These are phyloP conservation scores for Rhynchotus rufescens DNA, from an alignment of 2,797 vertebrate species.

Conservation along the genomic window DNA sequence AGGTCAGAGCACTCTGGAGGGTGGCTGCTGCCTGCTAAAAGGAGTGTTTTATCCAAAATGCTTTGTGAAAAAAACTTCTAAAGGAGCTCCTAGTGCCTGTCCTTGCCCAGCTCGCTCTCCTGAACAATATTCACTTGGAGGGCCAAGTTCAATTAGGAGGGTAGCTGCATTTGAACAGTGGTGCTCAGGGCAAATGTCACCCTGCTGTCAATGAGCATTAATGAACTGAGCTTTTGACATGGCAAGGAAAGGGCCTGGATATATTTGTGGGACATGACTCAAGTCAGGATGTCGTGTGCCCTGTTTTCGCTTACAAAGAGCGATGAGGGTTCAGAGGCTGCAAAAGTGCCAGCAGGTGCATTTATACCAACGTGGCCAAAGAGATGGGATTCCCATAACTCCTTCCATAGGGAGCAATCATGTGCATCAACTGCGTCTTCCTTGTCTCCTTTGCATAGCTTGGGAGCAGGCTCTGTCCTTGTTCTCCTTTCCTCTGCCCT, in stretches of 20 bases:
- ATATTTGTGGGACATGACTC: neutral
- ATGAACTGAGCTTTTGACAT: neutral
- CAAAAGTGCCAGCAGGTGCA: neutral
- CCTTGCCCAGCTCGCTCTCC: neutral
- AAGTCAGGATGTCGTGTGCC: neutral
- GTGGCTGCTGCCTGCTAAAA: neutral
- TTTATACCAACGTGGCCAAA: neutral
- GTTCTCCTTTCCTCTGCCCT: neutral
- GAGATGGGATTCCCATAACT: neutral
- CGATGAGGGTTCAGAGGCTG: neutral
- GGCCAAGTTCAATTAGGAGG: neutral
- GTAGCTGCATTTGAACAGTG: neutral
- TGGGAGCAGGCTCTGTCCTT: neutral
- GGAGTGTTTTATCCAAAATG: neutral
- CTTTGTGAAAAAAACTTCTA: neutral
- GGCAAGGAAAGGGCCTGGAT: neutral
- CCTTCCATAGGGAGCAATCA: neutral
- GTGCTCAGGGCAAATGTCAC: neutral
- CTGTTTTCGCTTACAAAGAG: neutral
- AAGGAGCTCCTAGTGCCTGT: neutral
- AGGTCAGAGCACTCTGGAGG: neutral
- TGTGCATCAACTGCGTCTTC: neutral
- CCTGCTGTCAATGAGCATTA: constrained; percentile 38
- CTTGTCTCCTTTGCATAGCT: neutral
- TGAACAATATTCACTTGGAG: neutral